Evolutionary conservation across 1,140 invertebrate species (phyloP).

Genomic region (Rhopalosiphum padi): DNA sequence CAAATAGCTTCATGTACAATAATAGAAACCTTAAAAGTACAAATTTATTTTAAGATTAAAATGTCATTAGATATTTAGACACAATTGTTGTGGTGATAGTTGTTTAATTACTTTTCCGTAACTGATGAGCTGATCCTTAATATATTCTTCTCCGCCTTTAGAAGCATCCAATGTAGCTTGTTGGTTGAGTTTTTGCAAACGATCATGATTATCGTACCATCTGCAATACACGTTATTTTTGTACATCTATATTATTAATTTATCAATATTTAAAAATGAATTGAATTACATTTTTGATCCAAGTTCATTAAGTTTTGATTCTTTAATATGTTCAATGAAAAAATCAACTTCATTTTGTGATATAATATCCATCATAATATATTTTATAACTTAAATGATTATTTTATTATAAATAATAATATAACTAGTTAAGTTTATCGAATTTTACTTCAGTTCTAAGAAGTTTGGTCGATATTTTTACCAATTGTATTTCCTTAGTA

Average conservation of each 20-base stretch:
- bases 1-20: conserved; percentile 79
- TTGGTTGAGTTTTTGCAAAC: conserved; percentile 78
- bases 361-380: conserved; percentile 36
- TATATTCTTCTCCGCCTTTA: conserved; percentile 72
- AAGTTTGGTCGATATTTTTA: background rate
- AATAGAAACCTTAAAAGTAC: conserved; percentile 34
- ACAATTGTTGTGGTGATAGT: background rate
- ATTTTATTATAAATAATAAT: background rate
- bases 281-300: conserved; percentile 43
- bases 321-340: conserved; percentile 31
- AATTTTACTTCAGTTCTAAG: background rate
- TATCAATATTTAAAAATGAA: background rate
- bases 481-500: background rate
- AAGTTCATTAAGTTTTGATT: conserved; percentile 42
- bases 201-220: conserved; percentile 80
- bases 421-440: background rate
- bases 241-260: too few species aligned
- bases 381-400: background rate
- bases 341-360: conserved; percentile 43
- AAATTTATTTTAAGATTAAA: background rate
- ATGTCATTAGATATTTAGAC: background rate
- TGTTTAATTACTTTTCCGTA: conserved; percentile 69
- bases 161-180: conserved; percentile 78
- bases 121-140: conserved; percentile 74
- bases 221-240: conserved; percentile 31